Evolutionary conservation across 2,888 invertebrate genomes (phyloP).

Genomic region (Kryphioiulus occultus): DNA sequence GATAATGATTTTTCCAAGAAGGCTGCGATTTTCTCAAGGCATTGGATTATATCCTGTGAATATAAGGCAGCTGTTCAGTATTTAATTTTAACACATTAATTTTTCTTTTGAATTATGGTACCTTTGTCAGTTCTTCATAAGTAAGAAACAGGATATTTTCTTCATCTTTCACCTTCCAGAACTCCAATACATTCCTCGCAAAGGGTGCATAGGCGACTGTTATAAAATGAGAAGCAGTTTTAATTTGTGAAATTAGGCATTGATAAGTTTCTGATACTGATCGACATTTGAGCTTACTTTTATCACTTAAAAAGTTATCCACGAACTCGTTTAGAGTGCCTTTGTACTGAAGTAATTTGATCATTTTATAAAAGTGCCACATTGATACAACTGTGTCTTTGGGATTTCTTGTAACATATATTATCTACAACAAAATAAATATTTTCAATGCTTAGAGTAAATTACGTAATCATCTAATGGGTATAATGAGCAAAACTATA

Average conservation of each 20-base stretch:
- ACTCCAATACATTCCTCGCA: constrained; percentile 50
- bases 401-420: constrained; percentile 50
- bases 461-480: too few species aligned
- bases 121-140: constrained; percentile 53
- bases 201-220: constrained; percentile 50
- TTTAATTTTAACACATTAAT: not conserved
- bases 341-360: constrained; percentile 17
- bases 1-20: constrained; percentile 47
- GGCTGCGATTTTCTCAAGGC: constrained; percentile 38
- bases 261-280: not conserved
- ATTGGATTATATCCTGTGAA: constrained; percentile 27
- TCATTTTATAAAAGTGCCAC: constrained; percentile 49
- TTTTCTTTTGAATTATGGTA: not conserved
- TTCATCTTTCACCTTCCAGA: constrained; percentile 52
- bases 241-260: not conserved
- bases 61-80: not conserved
- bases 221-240: not conserved
- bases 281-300: constrained; percentile 35
- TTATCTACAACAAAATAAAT: constrained; percentile 45
- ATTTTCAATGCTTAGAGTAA: not conserved
- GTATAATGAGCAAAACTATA: too few species aligned
- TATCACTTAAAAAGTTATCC: constrained; percentile 34
- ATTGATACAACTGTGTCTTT: constrained; percentile 50
- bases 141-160: constrained; percentile 51
- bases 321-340: constrained; percentile 44